Evolutionary conservation across 2,888 invertebrate species (phyloP), one percentile per base, ranked within the genome.

Genomic region (Buathra laborator): DNA sequence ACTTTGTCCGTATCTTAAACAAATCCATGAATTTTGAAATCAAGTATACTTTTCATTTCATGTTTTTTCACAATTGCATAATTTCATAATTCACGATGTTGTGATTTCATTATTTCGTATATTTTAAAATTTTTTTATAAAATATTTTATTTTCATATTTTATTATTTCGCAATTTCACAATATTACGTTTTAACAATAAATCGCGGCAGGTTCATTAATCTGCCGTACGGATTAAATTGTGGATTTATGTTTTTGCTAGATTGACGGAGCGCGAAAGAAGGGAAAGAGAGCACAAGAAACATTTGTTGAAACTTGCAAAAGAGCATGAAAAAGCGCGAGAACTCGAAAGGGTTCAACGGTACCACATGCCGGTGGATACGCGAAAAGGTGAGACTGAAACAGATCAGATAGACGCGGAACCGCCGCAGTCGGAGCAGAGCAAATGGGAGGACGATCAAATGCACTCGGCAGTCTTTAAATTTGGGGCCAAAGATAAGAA

Each of bases 371-470:
- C 99, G 0, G 96, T 97, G 90, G 98, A 97, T 93, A 94, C 97
- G 90, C 96, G 96, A n/a, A 97, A 97, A 91, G 96, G 96, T 85
- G 96, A 97, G 44, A 98, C 98, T 94, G 98, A 98, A 89, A 95
- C 96, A 87, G 99, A 99, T 93, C 97, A 94, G 81, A 94, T 94
- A 0, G 93, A 94, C 19, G 89, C 87, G 9, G 94, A 96, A 90
- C 95, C 96, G 85, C 97, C 97, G 0, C 97, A 97, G 92, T 97
- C 97, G 0, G 98, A 98, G 89, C 98, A 98, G 94, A 96, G 97
- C 89, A 98, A 98, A 95, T 99, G 99, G 99, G 99, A 99, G 94
- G 98, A 99, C 83, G 99, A 99, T 92, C 98, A 99, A 94, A 97
- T 99, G 94, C 97, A 97, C 72, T 98, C 98, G 4, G 99, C 99